Evolutionary conservation across 2,113 vertebrate species (phyloP), one percentile per base, ranked within the genome.

Genomic region (Acanthochromis polyacanthus): DNA sequence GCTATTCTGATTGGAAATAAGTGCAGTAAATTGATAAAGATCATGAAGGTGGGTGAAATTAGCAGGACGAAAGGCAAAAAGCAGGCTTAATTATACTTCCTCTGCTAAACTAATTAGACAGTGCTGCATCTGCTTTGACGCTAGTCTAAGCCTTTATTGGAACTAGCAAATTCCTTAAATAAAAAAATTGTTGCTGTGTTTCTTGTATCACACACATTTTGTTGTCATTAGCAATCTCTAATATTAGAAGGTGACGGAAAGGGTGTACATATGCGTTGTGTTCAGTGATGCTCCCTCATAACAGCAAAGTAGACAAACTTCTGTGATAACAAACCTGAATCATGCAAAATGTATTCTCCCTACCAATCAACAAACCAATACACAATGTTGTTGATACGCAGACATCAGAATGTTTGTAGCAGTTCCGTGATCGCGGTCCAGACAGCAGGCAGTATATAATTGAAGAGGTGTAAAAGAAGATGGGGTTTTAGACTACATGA

Each of bases 381-480:
- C 16, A 36, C 32, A 40, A 66, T 63, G n/a, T 8, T 59, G 20
- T 19, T 51, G 62, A 6, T 43, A 58, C 38, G 72, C 53, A 43
- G 52, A 75, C 68, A 68, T 71, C 32, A 55, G 51, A 58, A 71
- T 85, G 43, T 89, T 86, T 66, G 65, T 7, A 38, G 71, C 78
- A 74, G 67, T 57, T 68, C 63, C 81, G 71, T 89, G 82, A 62
- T 85, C 28, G 90, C 32, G 80, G 92, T 93, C 94, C 88, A 93
- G 93, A 94, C 93, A 67, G 80, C 68, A 58, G 71, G 66, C 78
- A 78, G 77, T 95, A 83, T 91, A 95, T 94, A 93, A 95, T 94
- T 95, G 85, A 95, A 90, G 83, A 93, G 89, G 83, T 94, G 93
- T 92, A 94, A 95, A 94, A 92, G 88, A 93, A 92, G 91, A 92